Base-by-base conservation (phyloP, 2,113 vertebrate species). In the Shinisaurus crocodilurus region DNA sequence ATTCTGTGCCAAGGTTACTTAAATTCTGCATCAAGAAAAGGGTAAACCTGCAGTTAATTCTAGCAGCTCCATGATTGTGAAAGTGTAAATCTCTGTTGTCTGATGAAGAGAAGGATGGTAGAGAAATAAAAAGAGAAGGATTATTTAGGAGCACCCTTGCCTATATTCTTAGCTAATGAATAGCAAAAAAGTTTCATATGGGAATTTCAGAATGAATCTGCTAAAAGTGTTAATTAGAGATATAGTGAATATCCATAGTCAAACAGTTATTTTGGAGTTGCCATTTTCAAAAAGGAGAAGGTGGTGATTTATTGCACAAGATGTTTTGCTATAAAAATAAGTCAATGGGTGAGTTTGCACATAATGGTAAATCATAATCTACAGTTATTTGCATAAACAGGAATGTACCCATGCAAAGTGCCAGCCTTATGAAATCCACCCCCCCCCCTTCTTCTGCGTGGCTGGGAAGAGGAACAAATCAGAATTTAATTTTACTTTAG, bases 61-160 rank as follows among this genome's bases (percentile, higher is more conserved):
- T 54, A 82, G 23, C 25, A 87, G 43, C 23, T 88, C 3, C 34
- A 65, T 0, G 0, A 2, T 65, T 29, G 65, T 75, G 74, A 40
- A 37, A 18, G 23, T 77, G 75, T 23, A 6, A 7, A 43, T 63
- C 79, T 74, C 34, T 86, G 32, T n/a, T 20, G 43, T 85, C 57
- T 88, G 90, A 12, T 16, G 3, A 70, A 70, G 50, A 54, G 48
- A 70, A 72, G 13, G 32, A 88, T 0, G 34, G 70, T 20, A n/a
- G 70, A 48, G 25, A 23, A 91, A 89, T 63, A 37, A 27, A 93
- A 85, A 48, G 10, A 91, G 92, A 90, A 34, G 77, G 1, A 20
- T 15, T 32, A 70, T 8, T 10, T 37, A 23, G 16, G 34, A 72
- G 45, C 67, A 72, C n/a, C 16, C 34, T 72, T 54, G 34, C 9